phyloP scores from a whole-genome alignment of 2,888 invertebrate genomes.

The Hartigia nigra region DNA sequence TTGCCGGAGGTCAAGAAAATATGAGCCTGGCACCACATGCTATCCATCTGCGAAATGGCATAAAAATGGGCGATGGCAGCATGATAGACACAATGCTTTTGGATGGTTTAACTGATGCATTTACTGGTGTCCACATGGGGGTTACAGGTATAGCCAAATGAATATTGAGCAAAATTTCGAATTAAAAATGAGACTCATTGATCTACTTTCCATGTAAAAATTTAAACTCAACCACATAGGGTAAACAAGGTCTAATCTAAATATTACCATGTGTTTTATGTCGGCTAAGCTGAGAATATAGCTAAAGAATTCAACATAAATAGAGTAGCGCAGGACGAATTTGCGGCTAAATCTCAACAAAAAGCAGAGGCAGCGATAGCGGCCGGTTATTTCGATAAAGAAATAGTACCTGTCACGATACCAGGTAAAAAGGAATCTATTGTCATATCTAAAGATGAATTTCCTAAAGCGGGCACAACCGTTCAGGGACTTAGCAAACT shows the following conservation, averaged over 20 bases:
- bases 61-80: conserved; percentile 75
- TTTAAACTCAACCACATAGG: neutral
- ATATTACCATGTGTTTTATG: conserved; percentile 1
- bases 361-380: conserved; percentile 73
- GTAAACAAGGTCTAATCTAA: conserved; percentile 2
- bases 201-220: neutral
- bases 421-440: conserved; percentile 65
- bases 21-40: conserved; percentile 84
- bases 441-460: conserved; percentile 75
- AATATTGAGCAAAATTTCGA: neutral
- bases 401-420: conserved; percentile 77
- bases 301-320: conserved; percentile 74
- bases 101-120: conserved; percentile 83
- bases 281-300: conserved; percentile 79
- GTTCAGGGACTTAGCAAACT: conserved; percentile 73
- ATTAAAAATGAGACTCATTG: neutral
- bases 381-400: conserved; percentile 74
- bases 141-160: conserved; percentile 71
- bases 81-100: conserved; percentile 75
- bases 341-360: conserved; percentile 76
- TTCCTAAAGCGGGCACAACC: conserved; percentile 73
- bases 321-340: conserved; percentile 78
- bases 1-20: conserved; percentile 86
- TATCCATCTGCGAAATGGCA: conserved; percentile 72
- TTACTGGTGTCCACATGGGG: conserved; percentile 82